Base-by-base conservation (phyloP, 2,888 invertebrate species). In the Camponotus fellah region DNA sequence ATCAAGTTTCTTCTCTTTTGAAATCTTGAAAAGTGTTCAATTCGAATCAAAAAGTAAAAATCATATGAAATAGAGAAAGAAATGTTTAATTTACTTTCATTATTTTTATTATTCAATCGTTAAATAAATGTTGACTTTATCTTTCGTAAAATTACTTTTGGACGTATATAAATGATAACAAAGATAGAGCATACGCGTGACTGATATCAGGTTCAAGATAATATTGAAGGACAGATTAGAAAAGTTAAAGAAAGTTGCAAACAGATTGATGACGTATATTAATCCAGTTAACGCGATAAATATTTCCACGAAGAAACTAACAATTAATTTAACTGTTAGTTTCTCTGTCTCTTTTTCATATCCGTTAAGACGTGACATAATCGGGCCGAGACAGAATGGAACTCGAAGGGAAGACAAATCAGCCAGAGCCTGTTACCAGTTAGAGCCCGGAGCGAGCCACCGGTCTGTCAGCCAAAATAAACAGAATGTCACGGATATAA, bases 401-500 rank as follows among this genome's bases (percentile, higher is more conserved):
- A 81, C 53, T 37, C 62, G 60, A 34, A 34, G 21, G 60, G 40
- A 56, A 66, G 87, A 83, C 53, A 49, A 89, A 87, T 90, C 89
- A 89, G 91, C 60, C 46, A 80, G 60, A 62, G 26, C 60, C 26
- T 26, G 79, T 77, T 66, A 77, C 77, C 14, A 91, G 91, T 88
- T 90, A 88, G 84, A 82, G 85, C 64, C 83, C 62, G 87, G 87
- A 87, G 91, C 88, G 87, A 87, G 89, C 90, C 87, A 53, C 53
- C 87, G 88, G 87, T 88, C 86, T 91, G 92, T 92, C 92, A 92
- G 94, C 93, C 92, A 93, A 93, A 94, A 94, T 94, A 94, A 93
- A 94, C 94, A 93, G 93, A 93, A 93, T 93, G 93, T 93, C 94
- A 93, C 88, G 91, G 92, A 91, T 94, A 94, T 94, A 94, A 93